Evolutionary conservation across 2,888 invertebrate species (phyloP), one percentile per base, ranked within the genome.

Genomic region (Drosophila birchii): DNA sequence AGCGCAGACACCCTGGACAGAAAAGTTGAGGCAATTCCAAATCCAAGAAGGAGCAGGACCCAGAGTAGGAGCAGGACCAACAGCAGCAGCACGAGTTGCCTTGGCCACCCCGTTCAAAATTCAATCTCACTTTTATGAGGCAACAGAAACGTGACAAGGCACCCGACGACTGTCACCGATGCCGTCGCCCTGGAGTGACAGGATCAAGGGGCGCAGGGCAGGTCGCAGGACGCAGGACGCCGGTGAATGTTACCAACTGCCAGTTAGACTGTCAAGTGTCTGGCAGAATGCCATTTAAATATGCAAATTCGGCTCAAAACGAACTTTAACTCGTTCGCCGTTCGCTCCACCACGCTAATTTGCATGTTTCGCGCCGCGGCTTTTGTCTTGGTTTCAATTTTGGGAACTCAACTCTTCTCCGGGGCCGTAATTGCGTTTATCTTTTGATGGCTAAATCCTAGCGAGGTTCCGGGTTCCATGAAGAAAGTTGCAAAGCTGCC

Each of bases 81-180:
- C 23, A 18, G 45, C 23, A 20, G 45, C 32, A 34, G 41, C 55
- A 39, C 61, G 56, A 54, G 71, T 70, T 82, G 53, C 78, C 67
- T 66, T 60, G 78, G 67, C 53, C 70, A 62, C 68, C 68, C 80
- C 80, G 80, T 67, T 87, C 82, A 87, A 87, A 87, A 88, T 80
- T 88, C 86, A 87, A 87, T 88, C 83, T 87, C 71, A 78, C 80
- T 87, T 88, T 87, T 87, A 87, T 81, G 87, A 86, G 84, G 59
- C 81, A 81, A 75, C 69, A 71, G 81, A 81, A 87, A 81, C 86
- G 86, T 88, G 86, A 83, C 87, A 79, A 77, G 81, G 49, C 83
- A 78, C 71, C 71, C 83, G 81, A 88, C 81, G 80, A 88, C 85
- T 73, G 73, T 73, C 73, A 59, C 67, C 44, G 67, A 54, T n/a